phyloP scores from a whole-genome alignment of 2,797 vertebrate species.

The Gallirallus australis region DNA sequence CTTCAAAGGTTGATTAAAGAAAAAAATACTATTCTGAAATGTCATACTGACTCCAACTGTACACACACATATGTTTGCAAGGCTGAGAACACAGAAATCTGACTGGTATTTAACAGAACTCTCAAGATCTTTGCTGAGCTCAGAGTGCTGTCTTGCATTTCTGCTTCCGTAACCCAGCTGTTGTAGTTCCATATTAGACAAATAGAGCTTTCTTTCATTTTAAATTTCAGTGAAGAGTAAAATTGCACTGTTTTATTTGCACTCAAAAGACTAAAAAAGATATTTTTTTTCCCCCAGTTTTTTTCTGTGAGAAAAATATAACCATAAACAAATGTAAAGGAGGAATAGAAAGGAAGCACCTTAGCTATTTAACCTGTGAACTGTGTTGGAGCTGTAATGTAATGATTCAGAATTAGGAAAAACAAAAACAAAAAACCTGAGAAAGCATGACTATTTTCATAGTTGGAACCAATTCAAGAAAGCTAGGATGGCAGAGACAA shows the following conservation, averaged over 20 bases:
- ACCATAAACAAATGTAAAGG: not conserved
- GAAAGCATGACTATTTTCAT: not conserved
- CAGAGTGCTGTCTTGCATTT: fast-evolving
- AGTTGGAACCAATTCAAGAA: not conserved
- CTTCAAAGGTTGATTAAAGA: not conserved
- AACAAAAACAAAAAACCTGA: not conserved
- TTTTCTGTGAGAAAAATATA: not conserved
- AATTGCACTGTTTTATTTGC: not conserved
- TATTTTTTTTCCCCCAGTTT: not conserved
- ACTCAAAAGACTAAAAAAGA: not conserved
- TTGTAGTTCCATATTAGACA: not conserved
- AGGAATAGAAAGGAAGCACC: not conserved
- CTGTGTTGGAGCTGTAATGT: not conserved
- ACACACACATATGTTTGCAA: not conserved
- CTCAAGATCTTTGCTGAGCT: not conserved
- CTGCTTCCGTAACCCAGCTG: not conserved
- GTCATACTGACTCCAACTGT: not conserved
- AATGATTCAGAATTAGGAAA: not conserved
- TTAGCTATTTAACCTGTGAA: not conserved
- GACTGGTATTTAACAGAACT: not conserved
- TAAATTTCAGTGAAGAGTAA: not conserved
- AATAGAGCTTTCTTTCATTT: not conserved
- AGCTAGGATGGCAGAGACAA: not conserved
- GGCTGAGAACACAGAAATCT: not conserved
- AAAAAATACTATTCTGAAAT: conserved; percentile 8